Evolutionary conservation across 1,140 invertebrate species (phyloP).

Genomic region (Formica selysi): DNA sequence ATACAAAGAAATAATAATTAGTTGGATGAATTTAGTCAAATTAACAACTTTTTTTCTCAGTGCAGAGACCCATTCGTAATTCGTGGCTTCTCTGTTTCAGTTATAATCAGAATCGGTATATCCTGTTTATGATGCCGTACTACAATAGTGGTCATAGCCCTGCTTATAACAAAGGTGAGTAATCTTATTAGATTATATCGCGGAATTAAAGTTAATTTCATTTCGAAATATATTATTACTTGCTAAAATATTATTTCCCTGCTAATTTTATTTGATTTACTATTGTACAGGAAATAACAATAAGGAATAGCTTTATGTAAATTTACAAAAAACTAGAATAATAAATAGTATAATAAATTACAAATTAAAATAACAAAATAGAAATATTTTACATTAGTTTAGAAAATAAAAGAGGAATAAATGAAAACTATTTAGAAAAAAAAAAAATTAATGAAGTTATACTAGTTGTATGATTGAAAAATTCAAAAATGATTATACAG

Average conservation of each 20-base stretch:
- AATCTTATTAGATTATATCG: background rate
- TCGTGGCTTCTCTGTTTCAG: constrained; percentile 62
- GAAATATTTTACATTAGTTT: constrained; percentile 1
- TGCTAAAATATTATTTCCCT: background rate
- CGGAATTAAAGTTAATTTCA: constrained; percentile 27
- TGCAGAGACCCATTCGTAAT: background rate
- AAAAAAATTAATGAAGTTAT: background rate
- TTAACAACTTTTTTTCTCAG: no score
- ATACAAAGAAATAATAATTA: no score
- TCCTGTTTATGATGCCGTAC: constrained; percentile 80
- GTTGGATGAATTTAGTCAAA: no score
- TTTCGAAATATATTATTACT: background rate
- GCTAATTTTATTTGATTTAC: constrained; percentile 24
- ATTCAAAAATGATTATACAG: no score
- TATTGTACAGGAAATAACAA: background rate
- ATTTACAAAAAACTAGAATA: background rate
- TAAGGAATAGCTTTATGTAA: background rate
- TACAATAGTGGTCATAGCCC: constrained; percentile 82
- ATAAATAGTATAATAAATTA: background rate
- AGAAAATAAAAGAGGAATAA: background rate
- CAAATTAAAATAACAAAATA: background rate
- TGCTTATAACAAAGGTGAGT: constrained; percentile 81
- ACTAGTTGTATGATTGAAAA: background rate
- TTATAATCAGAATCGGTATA: constrained; percentile 51
- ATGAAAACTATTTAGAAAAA: background rate